Evolutionary conservation across 2,113 vertebrate species (phyloP).

Genomic region (Tauraco erythrolophus): DNA sequence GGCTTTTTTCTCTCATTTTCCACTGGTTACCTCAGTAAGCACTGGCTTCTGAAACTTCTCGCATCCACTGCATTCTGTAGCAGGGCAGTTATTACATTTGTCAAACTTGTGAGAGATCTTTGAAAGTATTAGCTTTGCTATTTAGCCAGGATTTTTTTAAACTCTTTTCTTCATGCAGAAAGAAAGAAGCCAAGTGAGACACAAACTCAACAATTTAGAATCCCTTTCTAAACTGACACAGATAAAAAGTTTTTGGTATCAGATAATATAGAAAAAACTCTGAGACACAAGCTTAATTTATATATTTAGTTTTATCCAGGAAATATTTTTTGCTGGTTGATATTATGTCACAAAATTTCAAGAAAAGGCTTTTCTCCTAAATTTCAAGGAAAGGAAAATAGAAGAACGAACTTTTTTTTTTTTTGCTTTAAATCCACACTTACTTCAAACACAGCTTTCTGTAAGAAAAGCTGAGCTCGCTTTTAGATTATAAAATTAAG

Average conservation of each 20-base stretch:
- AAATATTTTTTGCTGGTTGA: neutral
- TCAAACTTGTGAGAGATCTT: neutral
- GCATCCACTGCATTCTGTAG: neutral
- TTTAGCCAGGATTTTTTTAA: neutral
- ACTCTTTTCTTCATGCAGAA: neutral
- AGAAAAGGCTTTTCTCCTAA: neutral
- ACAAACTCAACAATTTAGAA: neutral
- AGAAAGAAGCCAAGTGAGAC: neutral
- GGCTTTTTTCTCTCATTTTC: neutral
- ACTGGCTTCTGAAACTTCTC: neutral
- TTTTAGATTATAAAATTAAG: neutral
- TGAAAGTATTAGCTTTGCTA: neutral
- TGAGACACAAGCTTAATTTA: neutral
- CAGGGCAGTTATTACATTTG: neutral
- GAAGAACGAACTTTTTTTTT: neutral
- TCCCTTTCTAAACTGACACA: neutral
- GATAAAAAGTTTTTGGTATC: neutral
- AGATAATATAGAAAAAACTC: neutral
- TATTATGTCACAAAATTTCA: neutral
- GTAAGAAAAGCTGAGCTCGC: neutral
- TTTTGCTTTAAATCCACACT: neutral
- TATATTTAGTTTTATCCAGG: neutral
- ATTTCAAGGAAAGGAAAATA: neutral
- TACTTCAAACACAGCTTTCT: neutral
- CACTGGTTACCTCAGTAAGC: neutral